Percentiles rank a stretch among this genome's conserved stretches.
Conservation (phyloP, 2,797 vertebrate genomes). For the Clangula hyemalis region DNA sequence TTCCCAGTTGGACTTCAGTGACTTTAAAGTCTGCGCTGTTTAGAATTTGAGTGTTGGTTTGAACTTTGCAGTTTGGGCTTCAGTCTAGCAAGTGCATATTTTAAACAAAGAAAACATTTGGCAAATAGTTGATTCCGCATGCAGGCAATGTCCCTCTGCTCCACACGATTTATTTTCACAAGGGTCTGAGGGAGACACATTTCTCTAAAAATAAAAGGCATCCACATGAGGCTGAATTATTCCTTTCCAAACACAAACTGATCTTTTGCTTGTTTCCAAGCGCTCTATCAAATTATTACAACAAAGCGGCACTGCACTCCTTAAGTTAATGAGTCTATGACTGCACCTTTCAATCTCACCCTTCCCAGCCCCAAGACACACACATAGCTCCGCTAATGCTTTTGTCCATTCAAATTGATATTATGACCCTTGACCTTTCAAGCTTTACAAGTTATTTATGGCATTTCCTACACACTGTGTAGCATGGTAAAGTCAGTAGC, state of each 20-base stretch:
- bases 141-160: conserved; percentile 65
- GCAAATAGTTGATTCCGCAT: conserved; percentile 69
- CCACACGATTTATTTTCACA: conserved; percentile 61
- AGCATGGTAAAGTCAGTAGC: neutral
- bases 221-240: conserved; percentile 50
- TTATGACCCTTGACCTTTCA: neutral
- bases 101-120: conserved; percentile 75
- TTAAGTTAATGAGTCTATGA: neutral
- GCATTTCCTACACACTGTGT: neutral
- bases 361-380: neutral
- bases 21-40: conserved; percentile 69
- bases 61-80: conserved; percentile 73
- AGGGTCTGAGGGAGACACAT: conserved; percentile 63
- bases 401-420: conserved; percentile 13
- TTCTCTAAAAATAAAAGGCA: conserved; percentile 70
- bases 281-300: conserved; percentile 29
- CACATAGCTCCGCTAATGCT: neutral
- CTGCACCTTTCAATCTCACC: neutral
- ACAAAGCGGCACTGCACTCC: conserved; percentile 6
- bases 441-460: neutral
- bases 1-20: conserved; percentile 66
- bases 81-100: conserved; percentile 73
- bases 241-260: conserved; percentile 51
- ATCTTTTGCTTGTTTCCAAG: conserved; percentile 61
- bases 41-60: conserved; percentile 69